Evolutionary conservation across 2,888 invertebrate species (phyloP), one percentile per base, ranked within the genome.

Genomic region (Parnassius glacialis): DNA sequence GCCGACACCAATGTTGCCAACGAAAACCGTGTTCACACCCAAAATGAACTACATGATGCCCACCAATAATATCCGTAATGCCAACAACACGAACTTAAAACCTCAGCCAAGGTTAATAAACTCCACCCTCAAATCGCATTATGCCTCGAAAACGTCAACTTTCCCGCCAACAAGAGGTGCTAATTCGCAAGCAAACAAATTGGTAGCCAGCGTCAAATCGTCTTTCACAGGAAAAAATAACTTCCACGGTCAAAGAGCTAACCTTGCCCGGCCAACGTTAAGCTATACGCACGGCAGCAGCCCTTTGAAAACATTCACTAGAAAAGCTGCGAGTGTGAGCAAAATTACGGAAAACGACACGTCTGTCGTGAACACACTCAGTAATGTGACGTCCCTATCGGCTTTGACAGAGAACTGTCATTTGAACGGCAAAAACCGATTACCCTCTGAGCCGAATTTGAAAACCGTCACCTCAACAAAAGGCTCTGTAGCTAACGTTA

Each of bases 41-140:
- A 91, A 90, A 76, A 70, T 84, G 70, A 87, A 84, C 80, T 92
- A 91, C 75, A 90, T 92, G 89, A 66, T 87, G 74, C 91, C 92
- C 0, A 92, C 92, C 0, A 88, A 87, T 74, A 91, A 87, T 72
- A 76, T 90, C 3, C 70, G 89, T 0, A 92, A 91, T 66, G 78
- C 90, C 3, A 83, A 79, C 74, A 87, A 86, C 67, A 84, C 86
- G 1, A 90, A 90, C 67, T 68, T 90, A 2, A 91, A 91, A 67
- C 84, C 87, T 43, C 86, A 81, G 52, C 81, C 83, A 41, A 72
- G 87, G 44, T 74, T 82, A 45, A 76, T 85, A 54, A 84, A 83
- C 70, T 70, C 83, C 0, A 79, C 79, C 0, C 45, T 84, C 2
- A 90, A 89, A 65, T 82, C 84, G 0, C 85, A 87, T 53, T 90